These are phyloP conservation scores for Berghia stephanieae DNA, from an alignment of 1,140 invertebrate species.

Conservation along the genomic window DNA sequence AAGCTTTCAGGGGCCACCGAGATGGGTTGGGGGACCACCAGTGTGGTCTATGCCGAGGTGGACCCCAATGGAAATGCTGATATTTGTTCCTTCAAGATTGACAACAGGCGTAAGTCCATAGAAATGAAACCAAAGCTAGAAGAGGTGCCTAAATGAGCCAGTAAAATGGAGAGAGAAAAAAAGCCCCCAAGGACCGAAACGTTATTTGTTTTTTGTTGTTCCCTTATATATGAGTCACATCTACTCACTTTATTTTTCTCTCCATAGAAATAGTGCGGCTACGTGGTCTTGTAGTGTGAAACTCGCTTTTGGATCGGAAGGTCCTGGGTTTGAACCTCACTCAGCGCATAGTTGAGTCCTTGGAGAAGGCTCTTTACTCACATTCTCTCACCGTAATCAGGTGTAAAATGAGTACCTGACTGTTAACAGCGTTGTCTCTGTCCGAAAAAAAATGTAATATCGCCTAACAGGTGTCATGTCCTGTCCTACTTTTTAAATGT, in stretches of 20 bases:
- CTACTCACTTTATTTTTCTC: background rate
- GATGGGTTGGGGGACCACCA: constrained; percentile 4
- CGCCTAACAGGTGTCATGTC: too few species aligned
- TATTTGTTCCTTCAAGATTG: constrained; percentile 20
- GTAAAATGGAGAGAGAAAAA: too few species aligned
- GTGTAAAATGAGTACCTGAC: too few species aligned
- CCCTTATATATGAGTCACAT: background rate
- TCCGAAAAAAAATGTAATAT: too few species aligned
- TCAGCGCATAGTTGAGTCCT: too few species aligned
- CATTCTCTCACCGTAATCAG: too few species aligned
- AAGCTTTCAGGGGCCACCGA: background rate
- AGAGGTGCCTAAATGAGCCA: too few species aligned
- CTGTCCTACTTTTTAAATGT: too few species aligned
- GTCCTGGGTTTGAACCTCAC: too few species aligned
- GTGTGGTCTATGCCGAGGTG: background rate
- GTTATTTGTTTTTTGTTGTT: background rate
- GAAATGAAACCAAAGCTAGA: background rate
- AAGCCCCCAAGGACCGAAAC: background rate
- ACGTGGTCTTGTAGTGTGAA: background rate
- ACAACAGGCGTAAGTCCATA: constrained; percentile 23
- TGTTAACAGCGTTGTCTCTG: too few species aligned
- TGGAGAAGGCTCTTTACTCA: too few species aligned
- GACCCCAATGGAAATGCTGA: constrained; percentile 19
- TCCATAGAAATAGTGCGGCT: background rate
- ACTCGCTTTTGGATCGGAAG: too few species aligned